A percentile compares a stretch with the other conserved stretches of the same genome.
phyloP scores from a whole-genome alignment of 1,140 invertebrate species.

The Bombus waltoni region DNA sequence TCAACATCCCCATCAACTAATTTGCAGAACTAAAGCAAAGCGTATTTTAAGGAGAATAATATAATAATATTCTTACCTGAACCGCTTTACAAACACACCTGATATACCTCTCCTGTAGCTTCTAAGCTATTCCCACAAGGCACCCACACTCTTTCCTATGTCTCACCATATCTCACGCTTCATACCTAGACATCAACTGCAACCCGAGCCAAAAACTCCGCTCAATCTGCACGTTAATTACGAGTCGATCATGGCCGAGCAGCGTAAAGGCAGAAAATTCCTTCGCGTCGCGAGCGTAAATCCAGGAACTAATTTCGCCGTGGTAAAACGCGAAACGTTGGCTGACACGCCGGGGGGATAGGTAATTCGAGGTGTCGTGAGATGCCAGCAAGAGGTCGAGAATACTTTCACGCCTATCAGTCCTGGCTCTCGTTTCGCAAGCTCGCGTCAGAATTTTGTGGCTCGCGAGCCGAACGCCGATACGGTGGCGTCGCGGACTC shows the following conservation, averaged over 20 bases:
- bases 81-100: too few species aligned
- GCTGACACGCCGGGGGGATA: conserved; percentile 16
- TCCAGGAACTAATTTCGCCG: conserved; percentile 43
- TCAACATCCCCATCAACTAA: too few species aligned
- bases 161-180: conserved; percentile 3
- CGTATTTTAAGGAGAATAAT: too few species aligned
- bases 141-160: too few species aligned
- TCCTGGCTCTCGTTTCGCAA: conserved; percentile 39
- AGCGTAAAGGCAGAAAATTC: conserved; percentile 41
- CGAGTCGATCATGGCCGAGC: conserved; percentile 17
- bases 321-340: conserved; percentile 35
- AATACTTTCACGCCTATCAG: conserved; percentile 55
- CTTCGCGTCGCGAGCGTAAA: conserved; percentile 44
- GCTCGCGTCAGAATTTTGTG: conserved; percentile 33
- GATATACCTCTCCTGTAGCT: not conserved
- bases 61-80: too few species aligned
- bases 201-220: conserved; percentile 5
- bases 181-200: not conserved
- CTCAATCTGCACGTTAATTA: conserved; percentile 32
- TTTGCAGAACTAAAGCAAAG: too few species aligned
- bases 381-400: conserved; percentile 34
- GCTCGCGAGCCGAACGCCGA: not conserved
- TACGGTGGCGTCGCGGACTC: not conserved
- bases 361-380: conserved; percentile 37
- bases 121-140: not conserved